A percentile compares a stretch with the other conserved stretches of the same genome.
phyloP scores from a whole-genome alignment of 2,797 vertebrate species.

The Psittacula echo region DNA sequence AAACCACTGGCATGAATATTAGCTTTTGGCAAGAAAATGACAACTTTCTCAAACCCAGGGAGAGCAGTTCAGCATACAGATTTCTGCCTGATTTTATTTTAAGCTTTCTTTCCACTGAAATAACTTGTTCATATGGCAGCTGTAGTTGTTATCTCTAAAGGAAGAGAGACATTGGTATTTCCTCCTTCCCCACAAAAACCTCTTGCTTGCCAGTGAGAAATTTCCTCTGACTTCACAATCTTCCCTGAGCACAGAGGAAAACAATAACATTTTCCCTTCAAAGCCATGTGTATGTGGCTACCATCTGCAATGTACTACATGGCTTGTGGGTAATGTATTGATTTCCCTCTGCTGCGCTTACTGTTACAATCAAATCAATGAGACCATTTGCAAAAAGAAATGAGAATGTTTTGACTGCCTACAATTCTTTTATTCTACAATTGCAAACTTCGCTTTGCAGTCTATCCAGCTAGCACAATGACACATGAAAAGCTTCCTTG shows the following conservation, averaged over 20 bases:
- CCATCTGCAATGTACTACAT: neutral
- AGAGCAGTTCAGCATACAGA: neutral
- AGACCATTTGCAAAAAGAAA: conserved; percentile 13
- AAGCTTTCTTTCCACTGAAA: conserved; percentile 7
- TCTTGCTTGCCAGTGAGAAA: neutral
- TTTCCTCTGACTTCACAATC: neutral
- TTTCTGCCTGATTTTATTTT: conserved; percentile 29
- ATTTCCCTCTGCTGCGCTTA: neutral
- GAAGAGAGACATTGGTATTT: neutral
- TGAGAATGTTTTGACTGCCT: neutral
- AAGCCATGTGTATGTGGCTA: neutral
- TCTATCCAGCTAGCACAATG: neutral
- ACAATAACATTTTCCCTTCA: neutral
- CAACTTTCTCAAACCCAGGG: neutral
- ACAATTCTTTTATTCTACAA: neutral
- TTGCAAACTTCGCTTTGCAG: neutral
- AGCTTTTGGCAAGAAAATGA: neutral
- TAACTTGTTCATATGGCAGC: neutral
- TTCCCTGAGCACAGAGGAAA: neutral
- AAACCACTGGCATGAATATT: neutral
- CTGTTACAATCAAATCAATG: conserved; percentile 44
- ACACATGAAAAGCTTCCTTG: neutral
- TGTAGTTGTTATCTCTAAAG: neutral
- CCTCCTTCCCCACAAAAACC: neutral
- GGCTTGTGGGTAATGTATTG: neutral